phyloP scores from a whole-genome alignment of 2,888 invertebrate species.

The Xanthorhoe spadicearia region DNA sequence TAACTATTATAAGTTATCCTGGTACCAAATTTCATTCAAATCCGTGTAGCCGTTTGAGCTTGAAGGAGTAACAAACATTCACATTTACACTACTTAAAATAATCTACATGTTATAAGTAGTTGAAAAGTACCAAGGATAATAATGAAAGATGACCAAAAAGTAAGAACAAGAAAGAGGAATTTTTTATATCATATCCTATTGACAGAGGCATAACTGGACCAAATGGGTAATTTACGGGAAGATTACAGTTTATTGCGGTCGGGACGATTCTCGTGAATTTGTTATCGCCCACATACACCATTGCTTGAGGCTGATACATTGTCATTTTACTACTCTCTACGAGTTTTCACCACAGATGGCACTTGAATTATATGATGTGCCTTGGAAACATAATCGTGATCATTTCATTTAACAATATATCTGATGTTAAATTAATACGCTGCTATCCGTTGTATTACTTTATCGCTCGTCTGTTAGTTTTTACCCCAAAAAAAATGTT shows the following conservation, averaged over 20 bases:
- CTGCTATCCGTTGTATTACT: too few species aligned
- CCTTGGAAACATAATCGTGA: neutral
- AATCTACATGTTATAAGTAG: too few species aligned
- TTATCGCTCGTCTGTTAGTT: too few species aligned
- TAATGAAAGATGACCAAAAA: neutral
- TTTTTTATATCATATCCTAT: neutral
- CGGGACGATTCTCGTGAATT: conserved; percentile 14
- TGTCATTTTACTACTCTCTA: conserved; percentile 11
- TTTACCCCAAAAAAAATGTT: too few species aligned
- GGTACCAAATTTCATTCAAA: too few species aligned
- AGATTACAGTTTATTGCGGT: conserved; percentile 27
- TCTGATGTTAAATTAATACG: too few species aligned
- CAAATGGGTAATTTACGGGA: conserved; percentile 6
- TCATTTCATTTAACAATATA: too few species aligned
- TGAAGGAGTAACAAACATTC: too few species aligned
- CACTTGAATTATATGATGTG: neutral
- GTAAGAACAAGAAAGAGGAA: neutral
- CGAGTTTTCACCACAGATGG: neutral
- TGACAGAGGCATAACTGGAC: neutral
- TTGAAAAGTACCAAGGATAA: too few species aligned
- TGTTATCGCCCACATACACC: conserved; percentile 14
- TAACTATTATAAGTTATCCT: too few species aligned
- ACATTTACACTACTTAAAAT: too few species aligned
- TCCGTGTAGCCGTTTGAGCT: too few species aligned
- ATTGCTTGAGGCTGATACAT: conserved; percentile 16